Conservation (phyloP, 2,113 vertebrate genomes). For the Pyrgilauda ruficollis region DNA sequence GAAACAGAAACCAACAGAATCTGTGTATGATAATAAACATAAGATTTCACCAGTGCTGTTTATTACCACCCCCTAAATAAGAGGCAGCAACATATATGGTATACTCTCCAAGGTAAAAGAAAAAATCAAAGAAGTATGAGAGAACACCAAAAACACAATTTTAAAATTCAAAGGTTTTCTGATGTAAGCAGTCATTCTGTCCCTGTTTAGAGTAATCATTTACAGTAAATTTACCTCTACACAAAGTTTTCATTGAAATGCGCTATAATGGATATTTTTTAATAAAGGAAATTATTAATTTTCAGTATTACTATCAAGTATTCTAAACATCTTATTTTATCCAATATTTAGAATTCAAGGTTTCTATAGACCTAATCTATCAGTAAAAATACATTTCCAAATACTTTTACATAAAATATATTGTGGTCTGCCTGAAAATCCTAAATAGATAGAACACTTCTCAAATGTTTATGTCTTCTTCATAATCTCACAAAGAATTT, state of each 20-base stretch:
- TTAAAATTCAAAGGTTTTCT: neutral
- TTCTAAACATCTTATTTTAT: neutral
- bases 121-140: conserved; percentile 84
- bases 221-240: neutral
- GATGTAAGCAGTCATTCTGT: neutral
- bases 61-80: conserved; percentile 85
- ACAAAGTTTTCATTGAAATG: neutral
- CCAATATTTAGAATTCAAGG: neutral
- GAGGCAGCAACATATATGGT: conserved; percentile 92
- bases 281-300: neutral
- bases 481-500: neutral
- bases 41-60: conserved; percentile 96
- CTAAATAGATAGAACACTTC: neutral
- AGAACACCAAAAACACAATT: conserved; percentile 89
- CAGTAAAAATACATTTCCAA: neutral
- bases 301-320: neutral
- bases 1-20: conserved; percentile 99
- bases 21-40: conserved; percentile 99
- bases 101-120: conserved; percentile 80
- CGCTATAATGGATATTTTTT: neutral
- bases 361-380: neutral
- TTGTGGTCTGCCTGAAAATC: neutral
- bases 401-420: neutral
- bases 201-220: neutral
- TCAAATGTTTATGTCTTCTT: neutral